Conservation (phyloP, 2,888 invertebrate species). For the Limnephilus lunatus region DNA sequence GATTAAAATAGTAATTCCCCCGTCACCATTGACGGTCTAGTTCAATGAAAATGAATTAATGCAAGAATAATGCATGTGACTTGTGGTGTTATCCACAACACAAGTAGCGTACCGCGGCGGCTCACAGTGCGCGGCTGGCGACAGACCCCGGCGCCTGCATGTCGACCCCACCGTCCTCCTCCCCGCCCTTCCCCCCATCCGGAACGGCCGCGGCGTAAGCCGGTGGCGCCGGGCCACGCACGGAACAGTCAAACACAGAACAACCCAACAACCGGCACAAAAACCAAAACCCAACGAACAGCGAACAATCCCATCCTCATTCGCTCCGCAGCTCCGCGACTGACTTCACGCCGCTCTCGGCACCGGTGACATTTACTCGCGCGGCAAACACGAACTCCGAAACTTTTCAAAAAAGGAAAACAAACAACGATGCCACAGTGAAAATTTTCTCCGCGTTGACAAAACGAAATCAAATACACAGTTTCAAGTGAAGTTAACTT, state of each 20-base stretch:
- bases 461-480: neutral
- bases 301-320: conserved; percentile 12
- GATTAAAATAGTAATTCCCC: neutral
- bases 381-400: conserved; percentile 18
- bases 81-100: neutral
- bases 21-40: neutral
- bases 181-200: conserved; percentile 7
- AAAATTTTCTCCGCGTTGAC: neutral
- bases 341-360: conserved; percentile 36
- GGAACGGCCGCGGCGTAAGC: conserved; percentile 38
- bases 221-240: conserved; percentile 47
- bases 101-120: conserved; percentile 58
- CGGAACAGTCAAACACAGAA: conserved; percentile 26
- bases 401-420: conserved; percentile 28
- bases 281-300: neutral
- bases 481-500: conserved; percentile 30
- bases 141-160: conserved; percentile 66
- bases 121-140: conserved; percentile 66
- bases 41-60: conserved; percentile 12
- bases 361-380: conserved; percentile 25
- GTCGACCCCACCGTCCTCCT: conserved; percentile 60
- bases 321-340: conserved; percentile 27
- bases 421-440: neutral
- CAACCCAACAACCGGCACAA: neutral
- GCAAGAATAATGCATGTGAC: neutral